These are phyloP conservation scores for Chromoteleia sp. DNA, from an alignment of 2,888 invertebrate species.

Conservation along the genomic window DNA sequence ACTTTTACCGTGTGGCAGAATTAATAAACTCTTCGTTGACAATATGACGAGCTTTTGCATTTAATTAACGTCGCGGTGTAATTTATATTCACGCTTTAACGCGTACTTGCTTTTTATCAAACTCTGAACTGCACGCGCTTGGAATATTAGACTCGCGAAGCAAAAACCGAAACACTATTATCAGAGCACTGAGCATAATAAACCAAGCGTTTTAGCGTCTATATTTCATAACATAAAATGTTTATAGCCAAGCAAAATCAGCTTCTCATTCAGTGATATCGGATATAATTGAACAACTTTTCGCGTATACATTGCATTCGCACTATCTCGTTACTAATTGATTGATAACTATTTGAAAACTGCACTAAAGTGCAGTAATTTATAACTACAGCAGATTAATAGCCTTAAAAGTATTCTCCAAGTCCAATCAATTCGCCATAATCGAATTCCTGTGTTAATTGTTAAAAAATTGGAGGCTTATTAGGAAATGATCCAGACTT, in stretches of 20 bases:
- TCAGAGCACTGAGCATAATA: neutral
- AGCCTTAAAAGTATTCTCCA: constrained; percentile 11
- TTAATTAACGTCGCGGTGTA: constrained; percentile 24
- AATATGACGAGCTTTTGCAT: constrained; percentile 15
- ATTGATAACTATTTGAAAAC: constrained; percentile 41
- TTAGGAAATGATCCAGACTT: neutral
- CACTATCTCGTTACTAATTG: constrained; percentile 27
- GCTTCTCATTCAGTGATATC: too few relatives aligned
- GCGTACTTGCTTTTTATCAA: constrained; percentile 16
- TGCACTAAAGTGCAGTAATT: constrained; percentile 24
- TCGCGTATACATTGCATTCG: neutral
- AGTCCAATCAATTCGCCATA: constrained; percentile 39
- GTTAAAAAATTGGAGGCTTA: neutral
- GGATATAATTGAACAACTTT: too few relatives aligned
- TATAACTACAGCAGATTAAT: constrained; percentile 32
- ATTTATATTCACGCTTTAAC: constrained; percentile 25
- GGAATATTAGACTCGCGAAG: constrained; percentile 8
- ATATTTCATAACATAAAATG: neutral
- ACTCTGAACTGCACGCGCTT: neutral
- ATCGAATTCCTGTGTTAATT: constrained; percentile 14
- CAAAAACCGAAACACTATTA: constrained; percentile 14
- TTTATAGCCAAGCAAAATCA: constrained; percentile 2
- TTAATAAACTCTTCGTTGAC: constrained; percentile 3
- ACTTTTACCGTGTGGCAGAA: neutral
- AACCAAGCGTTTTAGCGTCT: neutral